Conservation (phyloP, 2,888 invertebrate species). For the Pachycephus smyrnensis region DNA sequence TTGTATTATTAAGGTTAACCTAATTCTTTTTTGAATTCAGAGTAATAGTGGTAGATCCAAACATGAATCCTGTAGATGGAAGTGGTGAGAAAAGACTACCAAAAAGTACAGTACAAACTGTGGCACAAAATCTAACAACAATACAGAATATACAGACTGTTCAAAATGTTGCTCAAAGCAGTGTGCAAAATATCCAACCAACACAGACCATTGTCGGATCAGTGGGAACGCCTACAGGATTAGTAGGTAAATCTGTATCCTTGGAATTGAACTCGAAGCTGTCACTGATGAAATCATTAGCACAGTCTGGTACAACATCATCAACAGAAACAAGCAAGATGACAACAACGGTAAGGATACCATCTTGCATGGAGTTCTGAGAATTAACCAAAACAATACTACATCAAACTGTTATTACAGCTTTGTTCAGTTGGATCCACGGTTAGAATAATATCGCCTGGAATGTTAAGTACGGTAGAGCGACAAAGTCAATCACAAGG, state of each 20-base stretch:
- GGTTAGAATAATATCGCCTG: conserved; percentile 61
- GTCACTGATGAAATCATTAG: conserved; percentile 58
- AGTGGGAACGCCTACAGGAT: conserved; percentile 49
- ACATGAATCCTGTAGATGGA: conserved; percentile 41
- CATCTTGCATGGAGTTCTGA: not conserved
- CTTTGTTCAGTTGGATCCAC: conserved; percentile 61
- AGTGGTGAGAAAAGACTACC: conserved; percentile 55
- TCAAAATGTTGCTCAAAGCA: conserved; percentile 57
- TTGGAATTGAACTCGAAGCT: conserved; percentile 60
- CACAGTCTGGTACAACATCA: conserved; percentile 51
- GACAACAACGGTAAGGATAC: conserved; percentile 35
- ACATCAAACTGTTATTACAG: conserved; percentile 35
- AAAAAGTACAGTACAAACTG: conserved; percentile 52
- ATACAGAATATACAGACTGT: conserved; percentile 54
- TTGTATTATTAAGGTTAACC: not conserved
- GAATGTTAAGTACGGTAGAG: conserved; percentile 57
- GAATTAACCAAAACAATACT: not conserved
- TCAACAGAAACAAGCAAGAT: conserved; percentile 59
- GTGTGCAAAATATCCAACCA: conserved; percentile 56
- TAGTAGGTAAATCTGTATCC: conserved; percentile 61
- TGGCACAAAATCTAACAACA: conserved; percentile 57
- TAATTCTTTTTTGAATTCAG: not conserved
- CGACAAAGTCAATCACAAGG: conserved; percentile 50
- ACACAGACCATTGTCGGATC: conserved; percentile 51
- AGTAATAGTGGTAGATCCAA: conserved; percentile 7